Evolutionary conservation across 1,140 invertebrate genomes (phyloP).

Genomic region (Orius laevigatus): DNA sequence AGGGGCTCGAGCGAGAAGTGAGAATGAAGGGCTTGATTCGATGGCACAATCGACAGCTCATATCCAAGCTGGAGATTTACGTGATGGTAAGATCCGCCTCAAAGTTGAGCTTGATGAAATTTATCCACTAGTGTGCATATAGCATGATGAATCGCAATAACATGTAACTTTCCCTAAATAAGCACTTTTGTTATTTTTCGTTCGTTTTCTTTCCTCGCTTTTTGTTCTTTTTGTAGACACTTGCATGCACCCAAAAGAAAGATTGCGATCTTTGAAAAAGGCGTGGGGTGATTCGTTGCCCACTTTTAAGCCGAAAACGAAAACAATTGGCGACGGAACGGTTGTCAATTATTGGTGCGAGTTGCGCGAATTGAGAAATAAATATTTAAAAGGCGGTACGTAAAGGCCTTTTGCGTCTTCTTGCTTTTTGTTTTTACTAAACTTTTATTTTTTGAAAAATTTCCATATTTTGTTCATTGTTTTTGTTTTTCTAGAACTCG

Average conservation of each 20-base stretch:
- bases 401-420: background rate
- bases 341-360: slow-evolving; percentile 74
- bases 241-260: slow-evolving; percentile 13
- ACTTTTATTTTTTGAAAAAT: background rate
- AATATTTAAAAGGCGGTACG: slow-evolving; percentile 16
- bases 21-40: slow-evolving; percentile 76
- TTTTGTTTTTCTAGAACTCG: slow-evolving; percentile 46
- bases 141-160: too few species aligned
- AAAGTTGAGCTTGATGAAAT: too few species aligned
- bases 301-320: slow-evolving; percentile 19
- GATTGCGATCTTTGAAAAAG: slow-evolving; percentile 9
- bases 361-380: slow-evolving; percentile 33
- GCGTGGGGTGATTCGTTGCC: slow-evolving; percentile 3
- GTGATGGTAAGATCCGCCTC: slow-evolving; percentile 73
- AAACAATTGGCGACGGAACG: slow-evolving; percentile 59
- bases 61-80: slow-evolving; percentile 83
- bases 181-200: background rate
- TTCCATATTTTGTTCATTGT: too few species aligned
- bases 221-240: slow-evolving; percentile 16
- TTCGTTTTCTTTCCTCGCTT: slow-evolving; percentile 5
- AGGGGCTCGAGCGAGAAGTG: slow-evolving; percentile 62
- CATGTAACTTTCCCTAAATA: too few species aligned
- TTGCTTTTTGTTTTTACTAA: too few species aligned
- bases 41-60: slow-evolving; percentile 67
- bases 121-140: too few species aligned